These are phyloP conservation scores for Oceanodroma tethys DNA, from an alignment of 2,113 vertebrate genomes.

Conservation along the genomic window DNA sequence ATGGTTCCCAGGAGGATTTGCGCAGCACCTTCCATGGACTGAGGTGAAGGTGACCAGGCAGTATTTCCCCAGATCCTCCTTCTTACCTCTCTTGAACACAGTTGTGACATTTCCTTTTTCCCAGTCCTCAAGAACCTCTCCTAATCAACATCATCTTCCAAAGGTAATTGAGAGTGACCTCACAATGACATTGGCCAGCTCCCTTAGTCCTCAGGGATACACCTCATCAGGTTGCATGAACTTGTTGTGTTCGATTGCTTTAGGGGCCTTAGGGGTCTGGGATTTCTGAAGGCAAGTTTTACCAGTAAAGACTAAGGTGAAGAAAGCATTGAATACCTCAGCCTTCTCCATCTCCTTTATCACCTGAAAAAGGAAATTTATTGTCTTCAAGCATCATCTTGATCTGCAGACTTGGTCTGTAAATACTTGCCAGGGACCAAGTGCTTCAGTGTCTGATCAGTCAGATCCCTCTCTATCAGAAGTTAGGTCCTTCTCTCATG, in stretches of 20 bases:
- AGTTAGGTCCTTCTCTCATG: neutral
- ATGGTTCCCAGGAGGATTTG: neutral
- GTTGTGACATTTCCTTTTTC: neutral
- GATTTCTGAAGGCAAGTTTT: neutral
- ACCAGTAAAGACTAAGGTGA: neutral
- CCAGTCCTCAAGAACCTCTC: neutral
- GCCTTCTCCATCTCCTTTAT: neutral
- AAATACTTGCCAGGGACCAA: neutral
- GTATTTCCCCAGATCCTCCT: neutral
- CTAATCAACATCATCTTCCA: neutral
- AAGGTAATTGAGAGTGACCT: neutral
- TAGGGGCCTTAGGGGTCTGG: neutral
- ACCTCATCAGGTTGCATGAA: neutral
- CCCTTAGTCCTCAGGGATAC: neutral
- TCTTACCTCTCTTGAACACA: neutral
- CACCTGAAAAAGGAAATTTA: neutral
- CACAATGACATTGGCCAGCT: fast-evolving
- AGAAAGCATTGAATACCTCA: neutral
- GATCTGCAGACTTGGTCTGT: neutral
- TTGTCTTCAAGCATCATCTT: neutral
- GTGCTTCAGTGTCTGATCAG: neutral
- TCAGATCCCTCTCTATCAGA: neutral
- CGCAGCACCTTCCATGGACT: neutral
- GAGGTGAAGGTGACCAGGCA: neutral
- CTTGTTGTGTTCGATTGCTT: neutral